Conservation (phyloP, 2,113 vertebrate species). For the Anas platyrhynchos region DNA sequence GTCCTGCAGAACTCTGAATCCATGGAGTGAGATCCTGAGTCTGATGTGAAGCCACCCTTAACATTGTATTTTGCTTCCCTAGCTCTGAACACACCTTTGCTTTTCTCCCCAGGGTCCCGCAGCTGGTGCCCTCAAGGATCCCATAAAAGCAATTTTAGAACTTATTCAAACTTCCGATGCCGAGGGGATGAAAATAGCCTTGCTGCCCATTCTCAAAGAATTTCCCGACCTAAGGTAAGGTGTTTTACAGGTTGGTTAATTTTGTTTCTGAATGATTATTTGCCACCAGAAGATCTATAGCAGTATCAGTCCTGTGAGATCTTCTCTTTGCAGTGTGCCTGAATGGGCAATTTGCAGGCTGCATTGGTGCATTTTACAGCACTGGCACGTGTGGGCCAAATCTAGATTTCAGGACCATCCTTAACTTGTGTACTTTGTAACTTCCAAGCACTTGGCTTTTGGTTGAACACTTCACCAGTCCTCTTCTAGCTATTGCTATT, state of each 20-base stretch:
- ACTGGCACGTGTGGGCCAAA: background rate
- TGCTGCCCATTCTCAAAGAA: constrained; percentile 42
- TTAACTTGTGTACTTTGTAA: background rate
- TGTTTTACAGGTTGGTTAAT: background rate
- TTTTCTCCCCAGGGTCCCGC: constrained; percentile 35
- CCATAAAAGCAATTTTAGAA: constrained; percentile 44
- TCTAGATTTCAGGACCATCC: background rate
- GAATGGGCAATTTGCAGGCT: background rate
- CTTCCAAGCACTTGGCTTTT: background rate
- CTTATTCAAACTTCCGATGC: constrained; percentile 42
- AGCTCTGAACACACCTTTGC: background rate
- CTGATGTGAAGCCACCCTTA: background rate
- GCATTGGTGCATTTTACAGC: background rate
- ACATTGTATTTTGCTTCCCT: rapidly evolving
- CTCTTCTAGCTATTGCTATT: background rate
- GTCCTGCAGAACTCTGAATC: background rate
- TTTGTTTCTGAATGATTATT: background rate
- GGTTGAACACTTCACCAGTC: background rate
- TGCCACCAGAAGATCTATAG: background rate
- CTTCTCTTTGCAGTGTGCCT: background rate
- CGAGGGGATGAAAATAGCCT: constrained; percentile 68
- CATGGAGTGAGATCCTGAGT: background rate
- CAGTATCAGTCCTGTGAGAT: background rate
- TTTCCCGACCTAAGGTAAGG: constrained; percentile 60
- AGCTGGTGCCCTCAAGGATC: background rate